Evolutionary conservation across 2,797 vertebrate genomes (phyloP).

Genomic region (Hypotaenidia philippensis): DNA sequence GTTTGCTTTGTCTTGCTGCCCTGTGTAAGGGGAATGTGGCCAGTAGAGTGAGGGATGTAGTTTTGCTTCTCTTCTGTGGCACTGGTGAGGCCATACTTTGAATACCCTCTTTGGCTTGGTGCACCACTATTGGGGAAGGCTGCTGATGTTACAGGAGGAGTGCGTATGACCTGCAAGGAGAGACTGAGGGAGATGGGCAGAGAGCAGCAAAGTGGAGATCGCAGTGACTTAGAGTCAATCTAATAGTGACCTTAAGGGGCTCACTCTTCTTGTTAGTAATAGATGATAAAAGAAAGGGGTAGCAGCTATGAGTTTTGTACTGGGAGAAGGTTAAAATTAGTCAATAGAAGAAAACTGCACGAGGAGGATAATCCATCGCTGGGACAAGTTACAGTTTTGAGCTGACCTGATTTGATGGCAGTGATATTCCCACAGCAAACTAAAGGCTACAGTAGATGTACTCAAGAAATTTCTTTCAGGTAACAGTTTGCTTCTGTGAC

Average conservation of each 20-base stretch:
- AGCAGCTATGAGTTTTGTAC: not conserved
- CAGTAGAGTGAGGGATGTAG: not conserved
- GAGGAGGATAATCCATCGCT: not conserved
- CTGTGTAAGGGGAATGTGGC: not conserved
- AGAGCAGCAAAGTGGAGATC: not conserved
- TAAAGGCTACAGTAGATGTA: not conserved
- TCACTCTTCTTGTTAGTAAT: accelerated
- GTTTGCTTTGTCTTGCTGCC: not conserved
- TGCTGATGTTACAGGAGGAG: not conserved
- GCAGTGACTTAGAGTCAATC: not conserved
- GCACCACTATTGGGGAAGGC: not conserved
- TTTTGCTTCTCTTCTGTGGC: not conserved
- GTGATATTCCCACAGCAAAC: not conserved
- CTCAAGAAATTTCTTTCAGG: not conserved
- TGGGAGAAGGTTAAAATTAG: not conserved
- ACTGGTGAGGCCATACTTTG: not conserved
- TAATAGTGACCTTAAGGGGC: not conserved
- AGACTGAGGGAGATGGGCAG: not conserved
- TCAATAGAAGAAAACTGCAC: not conserved
- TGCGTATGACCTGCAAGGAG: not conserved
- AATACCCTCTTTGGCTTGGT: not conserved
- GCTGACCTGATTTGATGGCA: not conserved
- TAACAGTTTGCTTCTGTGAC: not conserved
- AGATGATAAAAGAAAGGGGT: not conserved
- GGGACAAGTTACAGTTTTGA: not conserved